Base-by-base conservation (phyloP, 2,888 invertebrate genomes). In the Drosophila conformis region DNA sequence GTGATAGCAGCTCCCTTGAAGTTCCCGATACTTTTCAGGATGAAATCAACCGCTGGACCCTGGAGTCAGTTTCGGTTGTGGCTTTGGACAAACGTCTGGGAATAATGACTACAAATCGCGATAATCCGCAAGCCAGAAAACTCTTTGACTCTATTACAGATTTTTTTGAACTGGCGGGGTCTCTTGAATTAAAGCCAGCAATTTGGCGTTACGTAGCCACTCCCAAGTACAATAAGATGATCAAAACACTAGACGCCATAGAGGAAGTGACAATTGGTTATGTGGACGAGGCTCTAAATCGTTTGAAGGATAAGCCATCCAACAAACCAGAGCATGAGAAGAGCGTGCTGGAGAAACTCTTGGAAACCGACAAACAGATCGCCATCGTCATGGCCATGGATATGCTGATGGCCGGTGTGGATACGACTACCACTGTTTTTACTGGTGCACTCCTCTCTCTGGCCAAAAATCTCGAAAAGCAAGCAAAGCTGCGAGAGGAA, bases 351-450 rank as follows among this genome's bases (percentile, higher is more conserved):
- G 95, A 96, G 90, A 95, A 95, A 82, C 91, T 96, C 6, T 90
- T 96, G 36, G 94, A 94, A 56, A 94, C 95, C 35, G 95, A 96
- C 80, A 94, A 94, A 73, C 94, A 93, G 85, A 94, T 95, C 7
- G 96, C 96, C 0, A 89, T 94, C 15, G 94, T 95, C 70, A 96
- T 96, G 95, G 95, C 95, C 1, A 94, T 95, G 83, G 96, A 96
- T 90, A 95, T 96, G 95, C 82, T 96, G 18, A 92, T 95, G 64
- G 96, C 95, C 51, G 96, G 96, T 58, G 95, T 96, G 31, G 96
- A 96, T 88, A 96, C 96, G 69, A 91, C 91, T 0, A 76, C 91
- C 0, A 71, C 83, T 0, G 76, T 83, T 0, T 78, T 91, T 29
- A 72, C 82, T 0, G 87, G 80, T 0, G 58, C 82, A 0, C 66